These are phyloP conservation scores for Baronia brevicornis DNA, from an alignment of 2,888 invertebrate species.

Conservation along the genomic window DNA sequence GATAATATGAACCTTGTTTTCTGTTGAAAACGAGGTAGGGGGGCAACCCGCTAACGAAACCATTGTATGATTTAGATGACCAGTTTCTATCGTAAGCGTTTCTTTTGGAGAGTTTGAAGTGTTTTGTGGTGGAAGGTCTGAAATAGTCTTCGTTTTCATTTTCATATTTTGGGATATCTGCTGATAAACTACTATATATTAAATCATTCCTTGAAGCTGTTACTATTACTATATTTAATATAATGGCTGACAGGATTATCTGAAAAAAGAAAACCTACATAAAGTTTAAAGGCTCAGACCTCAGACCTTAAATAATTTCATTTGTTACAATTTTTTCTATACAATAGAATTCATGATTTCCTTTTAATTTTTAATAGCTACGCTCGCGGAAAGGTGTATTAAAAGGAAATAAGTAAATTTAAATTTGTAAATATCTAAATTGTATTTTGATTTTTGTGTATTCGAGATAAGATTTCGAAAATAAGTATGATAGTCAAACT, in stretches of 20 bases:
- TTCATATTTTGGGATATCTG: background rate
- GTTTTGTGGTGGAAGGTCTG: background rate
- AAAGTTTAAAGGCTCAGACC: too few relatives aligned
- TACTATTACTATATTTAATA: slow-evolving; percentile 5
- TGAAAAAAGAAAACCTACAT: slow-evolving; percentile 4
- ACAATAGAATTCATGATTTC: too few relatives aligned
- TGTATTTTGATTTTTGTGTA: too few relatives aligned
- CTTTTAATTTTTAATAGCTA: too few relatives aligned
- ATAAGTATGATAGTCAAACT: too few relatives aligned
- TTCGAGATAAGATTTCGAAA: too few relatives aligned
- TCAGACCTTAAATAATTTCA: too few relatives aligned
- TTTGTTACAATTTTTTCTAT: too few relatives aligned
- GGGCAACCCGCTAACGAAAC: slow-evolving; percentile 1
- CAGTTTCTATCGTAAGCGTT: slow-evolving; percentile 4
- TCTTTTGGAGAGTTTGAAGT: slow-evolving; percentile 1
- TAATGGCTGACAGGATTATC: slow-evolving; percentile 6
- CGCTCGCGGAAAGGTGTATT: too few relatives aligned
- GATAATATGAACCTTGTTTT: slow-evolving; percentile 13
- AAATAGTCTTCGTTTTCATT: background rate
- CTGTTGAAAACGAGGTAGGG: slow-evolving; percentile 12
- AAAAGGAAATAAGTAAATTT: too few relatives aligned
- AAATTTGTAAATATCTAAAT: too few relatives aligned
- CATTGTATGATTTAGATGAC: slow-evolving; percentile 5
- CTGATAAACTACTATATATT: background rate
- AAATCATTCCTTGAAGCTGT: background rate